Evolutionary conservation across 2,888 invertebrate species (phyloP).

Genomic region (Ametastegia equiseti): DNA sequence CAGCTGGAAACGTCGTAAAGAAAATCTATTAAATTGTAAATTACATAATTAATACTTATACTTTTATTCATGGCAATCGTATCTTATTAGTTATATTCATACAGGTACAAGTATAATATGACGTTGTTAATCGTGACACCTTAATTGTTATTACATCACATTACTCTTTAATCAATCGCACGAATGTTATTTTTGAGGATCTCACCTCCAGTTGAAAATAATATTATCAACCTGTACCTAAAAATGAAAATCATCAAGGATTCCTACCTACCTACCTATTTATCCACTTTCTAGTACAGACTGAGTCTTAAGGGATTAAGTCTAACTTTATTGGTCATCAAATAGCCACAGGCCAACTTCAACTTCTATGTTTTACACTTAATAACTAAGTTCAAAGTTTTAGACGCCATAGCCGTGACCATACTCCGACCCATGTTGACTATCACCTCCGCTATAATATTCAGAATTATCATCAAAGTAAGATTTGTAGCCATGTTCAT

Average conservation of each 20-base stretch:
- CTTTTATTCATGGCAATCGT: slow-evolving; percentile 30
- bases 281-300: not conserved
- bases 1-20: slow-evolving; percentile 22
- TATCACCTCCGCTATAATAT: slow-evolving; percentile 68
- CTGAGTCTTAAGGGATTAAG: not conserved
- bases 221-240: not conserved
- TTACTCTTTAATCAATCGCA: not conserved
- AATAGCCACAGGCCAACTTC: not conserved
- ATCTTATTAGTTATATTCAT: slow-evolving; percentile 36
- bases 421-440: slow-evolving; percentile 65
- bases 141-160: slow-evolving; percentile 5
- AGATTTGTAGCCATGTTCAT: slow-evolving; percentile 66
- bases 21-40: slow-evolving; percentile 37
- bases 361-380: not conserved
- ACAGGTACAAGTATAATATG: slow-evolving; percentile 5
- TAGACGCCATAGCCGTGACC: slow-evolving; percentile 44
- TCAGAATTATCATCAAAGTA: slow-evolving; percentile 67
- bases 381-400: not conserved
- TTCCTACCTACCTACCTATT: not conserved
- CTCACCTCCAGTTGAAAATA: not conserved
- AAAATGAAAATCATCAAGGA: not conserved
- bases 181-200: not conserved
- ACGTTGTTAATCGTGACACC: slow-evolving; percentile 23
- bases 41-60: not conserved
- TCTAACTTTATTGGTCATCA: slow-evolving; percentile 5